Conservation (phyloP, 2,113 vertebrate genomes). For the Empidonax alnorum region DNA sequence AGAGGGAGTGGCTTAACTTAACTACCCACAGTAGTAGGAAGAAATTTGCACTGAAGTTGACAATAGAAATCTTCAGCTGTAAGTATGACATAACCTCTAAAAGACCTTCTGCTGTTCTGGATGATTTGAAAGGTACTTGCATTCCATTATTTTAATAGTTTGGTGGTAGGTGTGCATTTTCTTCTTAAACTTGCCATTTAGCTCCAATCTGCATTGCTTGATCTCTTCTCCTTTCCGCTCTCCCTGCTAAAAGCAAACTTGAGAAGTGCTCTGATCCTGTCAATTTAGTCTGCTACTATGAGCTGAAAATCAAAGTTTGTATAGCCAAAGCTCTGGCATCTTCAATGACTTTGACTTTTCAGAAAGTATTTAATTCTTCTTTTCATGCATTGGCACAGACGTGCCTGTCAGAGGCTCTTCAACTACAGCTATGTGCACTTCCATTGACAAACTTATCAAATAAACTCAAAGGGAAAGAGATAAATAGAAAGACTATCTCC, state of each 20-base stretch:
- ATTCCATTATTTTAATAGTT: neutral
- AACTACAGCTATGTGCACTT: neutral
- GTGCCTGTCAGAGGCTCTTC: constrained; percentile 5
- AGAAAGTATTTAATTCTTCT: neutral
- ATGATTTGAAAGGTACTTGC: neutral
- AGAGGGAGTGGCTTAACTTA: neutral
- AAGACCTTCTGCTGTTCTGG: neutral
- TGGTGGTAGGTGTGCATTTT: neutral
- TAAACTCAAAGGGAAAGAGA: neutral
- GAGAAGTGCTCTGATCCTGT: neutral
- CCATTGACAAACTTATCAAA: neutral
- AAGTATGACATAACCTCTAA: neutral
- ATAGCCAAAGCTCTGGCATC: neutral
- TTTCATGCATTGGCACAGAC: neutral
- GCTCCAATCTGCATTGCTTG: neutral
- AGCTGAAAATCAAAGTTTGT: constrained; percentile 11
- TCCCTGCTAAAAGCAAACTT: neutral
- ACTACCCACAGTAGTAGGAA: neutral
- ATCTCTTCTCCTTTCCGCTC: accelerated
- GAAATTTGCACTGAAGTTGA: neutral
- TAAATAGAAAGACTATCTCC: neutral
- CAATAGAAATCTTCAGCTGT: neutral
- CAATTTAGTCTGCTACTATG: neutral
- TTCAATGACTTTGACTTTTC: constrained; percentile 15
- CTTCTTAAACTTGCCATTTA: neutral